Evolutionary conservation across 2,888 invertebrate species (phyloP), one percentile per base, ranked within the genome.

Genomic region (Pteria penguin): DNA sequence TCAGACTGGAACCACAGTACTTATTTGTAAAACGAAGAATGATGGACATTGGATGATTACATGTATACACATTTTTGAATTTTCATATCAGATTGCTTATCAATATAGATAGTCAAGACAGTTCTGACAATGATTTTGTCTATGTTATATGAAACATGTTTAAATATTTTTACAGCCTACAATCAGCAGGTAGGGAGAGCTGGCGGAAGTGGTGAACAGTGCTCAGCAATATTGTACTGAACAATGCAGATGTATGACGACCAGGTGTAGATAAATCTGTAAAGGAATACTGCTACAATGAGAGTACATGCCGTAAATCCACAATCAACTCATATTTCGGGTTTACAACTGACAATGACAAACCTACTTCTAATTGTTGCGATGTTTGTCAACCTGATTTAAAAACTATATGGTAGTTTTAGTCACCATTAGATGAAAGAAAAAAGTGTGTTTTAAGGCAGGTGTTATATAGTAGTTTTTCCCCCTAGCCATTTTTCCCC

Each of bases 101-200:
- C 26, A 18, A 57, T 18, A 57, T 57, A 5, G 5, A 8, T 26
- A 57, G 22, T n/a, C 22, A 26, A 57, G 26, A 57, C 26, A 57
- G 2, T 26, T 57, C 26, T n/a, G 22, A n/a, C 14, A 57, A 26
- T 8, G 26, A 14, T 1, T 26, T 5, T 8, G 14, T 57, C 26
- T n/a, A n/a, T 57, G 57, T 26, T 26, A 57, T 60, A 29, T 60
- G 31, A 60, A 24, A 11, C 11, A 60, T 24, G 31, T 22, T 29
- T 27, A 29, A 31, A 4, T 18, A 22, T 31, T 68, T 31, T 31
- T 27, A 54, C 26, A 70, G 61, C 27, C 22, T 70, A 61, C 24
- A 63, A 31, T 36, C 72, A 72, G 36, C 62, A 72, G 24, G 60
- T 72, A 57, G 72, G 72, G 24, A 2, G 72, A 33, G 62, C 55